These are phyloP conservation scores for Barbus barbus DNA, from an alignment of 2,113 vertebrate genomes.

Conservation along the genomic window DNA sequence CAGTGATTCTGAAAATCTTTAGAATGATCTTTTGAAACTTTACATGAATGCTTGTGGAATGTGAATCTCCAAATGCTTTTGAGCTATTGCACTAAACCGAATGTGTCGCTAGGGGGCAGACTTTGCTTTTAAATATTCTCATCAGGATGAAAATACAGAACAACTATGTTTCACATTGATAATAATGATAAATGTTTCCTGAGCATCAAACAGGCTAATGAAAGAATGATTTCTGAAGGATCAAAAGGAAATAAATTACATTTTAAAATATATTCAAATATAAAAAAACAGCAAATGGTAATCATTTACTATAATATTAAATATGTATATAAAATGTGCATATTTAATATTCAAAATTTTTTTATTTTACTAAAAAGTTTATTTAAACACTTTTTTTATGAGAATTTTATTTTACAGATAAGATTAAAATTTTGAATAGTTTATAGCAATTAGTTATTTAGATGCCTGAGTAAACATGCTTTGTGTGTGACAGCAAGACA, in stretches of 20 bases:
- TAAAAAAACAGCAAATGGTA: background rate
- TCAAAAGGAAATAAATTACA: background rate
- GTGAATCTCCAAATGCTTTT: background rate
- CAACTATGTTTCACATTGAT: background rate
- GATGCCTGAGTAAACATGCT: background rate
- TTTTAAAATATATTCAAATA: background rate
- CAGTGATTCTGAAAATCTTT: background rate
- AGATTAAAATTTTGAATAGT: no score
- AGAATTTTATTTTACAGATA: no score
- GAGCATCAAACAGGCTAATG: background rate
- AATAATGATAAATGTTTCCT: background rate
- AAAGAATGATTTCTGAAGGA: background rate
- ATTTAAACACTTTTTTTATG: no score
- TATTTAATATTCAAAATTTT: no score
- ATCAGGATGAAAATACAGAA: background rate
- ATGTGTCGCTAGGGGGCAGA: constrained; percentile 52
- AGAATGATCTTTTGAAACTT: background rate
- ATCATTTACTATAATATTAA: background rate
- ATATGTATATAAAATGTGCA: no score
- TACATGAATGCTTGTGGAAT: background rate
- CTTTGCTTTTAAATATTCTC: background rate
- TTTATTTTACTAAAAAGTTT: no score
- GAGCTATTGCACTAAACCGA: background rate
- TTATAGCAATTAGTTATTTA: no score
- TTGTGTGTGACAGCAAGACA: constrained; percentile 52